Conservation (phyloP, 2,888 invertebrate genomes). For the Platycnemis pennipes region DNA sequence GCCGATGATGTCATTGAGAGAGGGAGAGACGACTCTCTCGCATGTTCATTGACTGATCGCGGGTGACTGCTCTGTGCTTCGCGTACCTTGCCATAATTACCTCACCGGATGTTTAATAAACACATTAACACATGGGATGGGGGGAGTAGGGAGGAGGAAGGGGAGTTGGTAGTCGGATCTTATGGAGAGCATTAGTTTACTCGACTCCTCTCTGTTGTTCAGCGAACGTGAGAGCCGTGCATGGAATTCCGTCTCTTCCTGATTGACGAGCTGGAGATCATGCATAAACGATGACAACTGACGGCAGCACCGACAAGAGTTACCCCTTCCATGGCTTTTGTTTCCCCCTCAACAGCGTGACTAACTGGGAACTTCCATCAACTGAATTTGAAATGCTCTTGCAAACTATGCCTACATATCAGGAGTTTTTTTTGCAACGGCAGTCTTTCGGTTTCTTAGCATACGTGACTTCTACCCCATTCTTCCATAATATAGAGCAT, state of each 20-base stretch:
- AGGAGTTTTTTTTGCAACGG: not conserved
- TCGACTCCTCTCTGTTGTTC: not conserved
- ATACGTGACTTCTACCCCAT: too few species aligned
- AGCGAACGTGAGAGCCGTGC: not conserved
- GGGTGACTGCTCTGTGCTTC: not conserved
- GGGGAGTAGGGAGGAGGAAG: not conserved
- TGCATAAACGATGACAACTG: not conserved
- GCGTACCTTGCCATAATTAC: not conserved
- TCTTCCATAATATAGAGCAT: too few species aligned
- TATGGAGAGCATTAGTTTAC: not conserved
- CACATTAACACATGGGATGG: not conserved
- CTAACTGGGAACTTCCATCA: not conserved
- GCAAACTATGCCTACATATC: not conserved
- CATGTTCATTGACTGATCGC: not conserved
- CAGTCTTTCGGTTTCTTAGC: not conserved
- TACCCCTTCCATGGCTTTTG: not conserved
- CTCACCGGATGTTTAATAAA: slow-evolving; percentile 24
- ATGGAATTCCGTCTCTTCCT: not conserved
- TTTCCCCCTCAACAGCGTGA: not conserved
- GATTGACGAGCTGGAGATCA: not conserved
- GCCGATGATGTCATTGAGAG: not conserved
- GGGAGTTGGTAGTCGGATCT: not conserved
- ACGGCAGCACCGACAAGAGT: not conserved
- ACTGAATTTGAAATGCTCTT: not conserved
- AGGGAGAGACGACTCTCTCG: not conserved